Evolutionary conservation across 2,888 invertebrate species (phyloP).

Genomic region (Eretmocerus hayati): DNA sequence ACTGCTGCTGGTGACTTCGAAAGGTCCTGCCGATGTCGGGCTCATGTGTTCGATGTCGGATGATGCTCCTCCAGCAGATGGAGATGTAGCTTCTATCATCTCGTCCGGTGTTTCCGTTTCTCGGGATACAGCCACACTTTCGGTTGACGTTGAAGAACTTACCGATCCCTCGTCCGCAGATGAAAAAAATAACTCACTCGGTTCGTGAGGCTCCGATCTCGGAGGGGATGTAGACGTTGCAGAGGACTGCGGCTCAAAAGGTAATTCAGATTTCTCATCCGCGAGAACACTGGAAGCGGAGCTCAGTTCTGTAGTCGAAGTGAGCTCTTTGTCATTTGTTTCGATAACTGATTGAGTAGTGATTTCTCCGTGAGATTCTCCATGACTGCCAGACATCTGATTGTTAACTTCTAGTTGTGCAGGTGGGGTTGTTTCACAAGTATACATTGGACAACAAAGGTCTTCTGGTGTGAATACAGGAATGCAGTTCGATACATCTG

Average conservation of each 20-base stretch:
- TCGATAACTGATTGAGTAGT: conserved; percentile 11
- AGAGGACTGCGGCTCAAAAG: conserved; percentile 6
- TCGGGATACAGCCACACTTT: conserved; percentile 14
- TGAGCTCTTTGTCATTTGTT: no score
- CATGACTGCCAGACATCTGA: conserved; percentile 46
- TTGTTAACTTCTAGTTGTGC: conserved; percentile 50
- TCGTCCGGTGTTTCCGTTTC: conserved; percentile 5
- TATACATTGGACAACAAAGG: conserved; percentile 70
- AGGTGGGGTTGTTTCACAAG: conserved; percentile 54
- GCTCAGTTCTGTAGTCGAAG: no score
- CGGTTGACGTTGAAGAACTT: conserved; percentile 18
- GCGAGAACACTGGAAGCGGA: no score
- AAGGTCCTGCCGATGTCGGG: no score
- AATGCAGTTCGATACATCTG: conserved; percentile 61
- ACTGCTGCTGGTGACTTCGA: no score
- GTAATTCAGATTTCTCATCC: conserved; percentile 8
- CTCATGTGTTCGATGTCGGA: no score
- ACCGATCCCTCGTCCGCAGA: conserved; percentile 15
- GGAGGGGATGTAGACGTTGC: conserved; percentile 18
- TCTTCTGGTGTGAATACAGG: conserved; percentile 58
- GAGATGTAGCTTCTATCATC: neutral
- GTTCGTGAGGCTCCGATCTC: conserved; percentile 9
- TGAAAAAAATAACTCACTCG: conserved; percentile 12
- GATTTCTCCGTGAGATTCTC: conserved; percentile 6
- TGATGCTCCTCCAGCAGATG: neutral